Base-by-base conservation (phyloP, 2,113 vertebrate genomes). In the Arvicanthis niloticus region DNA sequence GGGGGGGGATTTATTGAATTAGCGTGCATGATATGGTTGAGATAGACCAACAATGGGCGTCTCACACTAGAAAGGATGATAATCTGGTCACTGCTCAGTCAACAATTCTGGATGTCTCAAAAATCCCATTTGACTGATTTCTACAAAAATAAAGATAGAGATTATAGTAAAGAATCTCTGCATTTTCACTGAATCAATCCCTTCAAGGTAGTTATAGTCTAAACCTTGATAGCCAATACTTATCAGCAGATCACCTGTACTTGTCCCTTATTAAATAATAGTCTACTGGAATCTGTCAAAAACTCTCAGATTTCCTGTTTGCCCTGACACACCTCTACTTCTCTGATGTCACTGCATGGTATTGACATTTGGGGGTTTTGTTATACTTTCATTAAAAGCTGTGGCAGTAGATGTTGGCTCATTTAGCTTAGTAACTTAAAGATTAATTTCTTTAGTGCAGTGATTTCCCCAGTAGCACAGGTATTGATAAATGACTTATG, bases 401-500 rank as follows among this genome's bases (percentile, higher is more conserved):
- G 3, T 40, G 22, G 16, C 73, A 89, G 82, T 84, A 87, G 12
- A 1, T 58, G 2, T 95, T 86, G 91, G 37, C 26, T 93, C 48
- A 94, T 88, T 95, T 85, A 96, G 13, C 29, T 82, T 95, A 89
- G 21, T 34, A 78, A 84, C 56, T 68, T 73, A 85, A 94, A 88
- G 70, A 93, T 72, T 81, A 88, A 90, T 96, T 88, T 95, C 53
- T 96, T 58, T 94, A 92, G 80, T 53, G 77, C 80, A 91, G 4
- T 81, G 75, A 96, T 91, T 80, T 96, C 68, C 45, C 86, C 15
- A 73, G 48, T 45, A 95, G 19, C 62, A 91, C 19, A 75, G 68
- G 78, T 93, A 96, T 91, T 95, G 90, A 96, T 77, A 29, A 92
- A 92, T 91, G 31, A 40, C 62, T 96, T 88, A 67, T 51, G 62